A percentile compares a stretch with the other conserved stretches of the same genome.
Conservation (phyloP, 2,888 invertebrate species). For the Tryphoninae sp. region DNA sequence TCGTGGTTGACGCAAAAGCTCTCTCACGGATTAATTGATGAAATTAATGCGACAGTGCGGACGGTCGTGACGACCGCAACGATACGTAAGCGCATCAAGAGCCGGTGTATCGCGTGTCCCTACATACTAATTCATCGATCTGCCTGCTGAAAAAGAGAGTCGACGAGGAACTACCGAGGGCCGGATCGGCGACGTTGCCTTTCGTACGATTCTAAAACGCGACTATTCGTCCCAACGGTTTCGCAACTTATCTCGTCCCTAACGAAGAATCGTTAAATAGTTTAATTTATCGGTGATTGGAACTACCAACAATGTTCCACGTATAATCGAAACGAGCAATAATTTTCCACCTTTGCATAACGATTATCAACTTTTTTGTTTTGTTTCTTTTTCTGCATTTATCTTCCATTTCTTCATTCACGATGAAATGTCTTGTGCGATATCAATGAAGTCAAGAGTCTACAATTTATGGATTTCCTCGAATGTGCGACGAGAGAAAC, state of each 20-base stretch:
- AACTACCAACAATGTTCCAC: no score
- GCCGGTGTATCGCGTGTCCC: conserved; percentile 53
- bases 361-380: no score
- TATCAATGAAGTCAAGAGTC: not conserved
- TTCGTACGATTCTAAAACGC: conserved; percentile 1
- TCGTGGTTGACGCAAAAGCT: conserved; percentile 4
- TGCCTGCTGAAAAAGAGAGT: conserved; percentile 23
- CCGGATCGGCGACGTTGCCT: conserved; percentile 39
- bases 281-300: no score
- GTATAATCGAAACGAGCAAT: no score
- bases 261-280: no score
- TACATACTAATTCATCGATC: conserved; percentile 60
- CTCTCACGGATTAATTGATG: conserved; percentile 52
- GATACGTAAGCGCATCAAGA: conserved; percentile 50
- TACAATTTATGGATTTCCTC: conserved; percentile 17
- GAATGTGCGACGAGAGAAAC: conserved; percentile 11
- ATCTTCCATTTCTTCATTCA: not conserved
- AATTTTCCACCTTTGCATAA: no score
- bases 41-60: conserved; percentile 54
- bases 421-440: not conserved
- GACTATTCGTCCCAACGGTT: not conserved
- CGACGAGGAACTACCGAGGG: conserved; percentile 18
- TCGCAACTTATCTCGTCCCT: no score
- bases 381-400: no score
- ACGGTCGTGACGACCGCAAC: conserved; percentile 40